Evolutionary conservation across 2,113 vertebrate species (phyloP).

Genomic region (Monopterus albus): DNA sequence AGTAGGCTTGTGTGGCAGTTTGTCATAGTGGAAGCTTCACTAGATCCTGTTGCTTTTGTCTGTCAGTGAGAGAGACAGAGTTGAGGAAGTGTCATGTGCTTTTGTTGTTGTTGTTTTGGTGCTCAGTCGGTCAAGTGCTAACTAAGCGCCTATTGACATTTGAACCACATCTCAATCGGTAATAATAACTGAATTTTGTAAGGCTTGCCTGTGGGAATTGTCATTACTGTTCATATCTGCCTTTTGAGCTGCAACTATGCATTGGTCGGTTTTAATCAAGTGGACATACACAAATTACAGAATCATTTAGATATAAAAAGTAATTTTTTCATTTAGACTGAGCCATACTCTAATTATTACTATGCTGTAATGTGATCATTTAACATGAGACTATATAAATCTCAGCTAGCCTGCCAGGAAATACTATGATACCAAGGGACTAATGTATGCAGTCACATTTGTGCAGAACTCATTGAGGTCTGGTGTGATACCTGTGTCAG

Average conservation of each 20-base stretch:
- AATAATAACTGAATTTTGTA: not conserved
- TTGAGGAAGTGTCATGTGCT: conserved; percentile 24
- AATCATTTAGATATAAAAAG: not conserved
- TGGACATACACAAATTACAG: not conserved
- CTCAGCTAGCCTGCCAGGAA: conserved; percentile 37
- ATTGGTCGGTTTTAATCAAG: not conserved
- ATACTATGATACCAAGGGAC: conserved; percentile 35
- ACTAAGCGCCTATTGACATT: conserved; percentile 45
- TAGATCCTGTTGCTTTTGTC: conserved; percentile 41
- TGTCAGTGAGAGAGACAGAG: not conserved
- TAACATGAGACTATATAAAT: conserved; percentile 10
- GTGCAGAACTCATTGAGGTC: conserved; percentile 8
- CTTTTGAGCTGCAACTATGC: not conserved
- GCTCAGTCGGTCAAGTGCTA: conserved; percentile 14
- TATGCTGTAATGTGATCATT: conserved; percentile 18
- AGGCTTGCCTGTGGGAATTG: not conserved
- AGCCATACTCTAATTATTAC: not conserved
- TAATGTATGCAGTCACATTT: conserved; percentile 35
- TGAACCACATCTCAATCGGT: not conserved
- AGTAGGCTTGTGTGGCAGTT: conserved; percentile 42
- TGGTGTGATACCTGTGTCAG: not conserved
- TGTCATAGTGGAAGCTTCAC: conserved; percentile 23
- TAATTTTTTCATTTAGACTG: too few relatives aligned
- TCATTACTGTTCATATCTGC: too few relatives aligned
- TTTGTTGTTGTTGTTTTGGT: conserved; percentile 25